Evolutionary conservation across 2,888 invertebrate genomes (phyloP), one percentile per base, ranked within the genome.

Genomic region (Pseudococcus viburni): DNA sequence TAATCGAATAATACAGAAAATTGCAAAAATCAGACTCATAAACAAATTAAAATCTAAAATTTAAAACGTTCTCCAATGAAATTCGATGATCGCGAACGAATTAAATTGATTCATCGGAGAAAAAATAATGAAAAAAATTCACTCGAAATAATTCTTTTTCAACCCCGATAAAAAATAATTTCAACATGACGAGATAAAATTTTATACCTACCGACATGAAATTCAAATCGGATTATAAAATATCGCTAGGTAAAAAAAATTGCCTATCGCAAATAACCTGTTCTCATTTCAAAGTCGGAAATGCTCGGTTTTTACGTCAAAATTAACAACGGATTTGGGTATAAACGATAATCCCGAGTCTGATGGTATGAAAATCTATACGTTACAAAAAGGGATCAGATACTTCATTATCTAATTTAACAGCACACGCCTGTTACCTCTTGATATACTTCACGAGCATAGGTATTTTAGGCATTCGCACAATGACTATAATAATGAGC

Each of bases 381-480:
- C 22, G 46, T 46, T 17, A 83, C 80, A 83, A 46, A 83, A 83
- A 83, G 80, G 80, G 46, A 83, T 83, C 42, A 83, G 33, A 83
- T 83, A 19, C 80, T 46, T 46, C 80, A 83, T 83, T 83, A 83
- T 83, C 80, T 83, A 42, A 83, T 83, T 83, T 83, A 83, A 83
- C 80, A 83, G 80, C 46, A 19, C 46, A 19, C 22, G 42, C 80
- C 42, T 83, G 80, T 46, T 83, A 83, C 19, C 80, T 83, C 46
- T 83, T 83, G 46, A 83, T 83, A 83, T 11, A 83, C 19, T 83
- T 83, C 33, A 17, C 33, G 15, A 73, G 33, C 26, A 33, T 42
- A 42, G 42, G 42, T 73, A 73, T 73, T 73, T 33, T 73, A 73
- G 73, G 73, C 33, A 73, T 73, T 73, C 73, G 73, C 6, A 64